phyloP scores from a whole-genome alignment of 1,140 invertebrate species.

The Whitmania pigra region DNA sequence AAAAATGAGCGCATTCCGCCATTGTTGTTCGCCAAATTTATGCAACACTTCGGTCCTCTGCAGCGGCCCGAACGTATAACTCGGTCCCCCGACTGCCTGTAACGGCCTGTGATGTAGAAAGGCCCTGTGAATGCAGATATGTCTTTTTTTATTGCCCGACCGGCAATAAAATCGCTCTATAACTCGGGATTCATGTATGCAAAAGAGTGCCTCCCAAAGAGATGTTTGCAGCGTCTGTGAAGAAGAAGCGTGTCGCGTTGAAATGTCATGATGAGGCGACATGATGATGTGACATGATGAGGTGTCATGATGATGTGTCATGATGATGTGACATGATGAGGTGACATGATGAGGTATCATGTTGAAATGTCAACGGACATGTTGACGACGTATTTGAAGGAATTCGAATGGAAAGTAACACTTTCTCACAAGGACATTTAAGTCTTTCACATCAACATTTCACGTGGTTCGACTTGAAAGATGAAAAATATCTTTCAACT shows the following conservation, averaged over 20 bases:
- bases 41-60: no score
- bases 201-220: not conserved
- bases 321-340: no score
- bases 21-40: no score
- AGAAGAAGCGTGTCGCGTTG: not conserved
- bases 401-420: not conserved
- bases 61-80: no score
- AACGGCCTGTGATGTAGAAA: no score
- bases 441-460: not conserved
- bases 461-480: not conserved
- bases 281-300: not conserved
- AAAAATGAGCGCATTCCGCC: no score
- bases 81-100: no score
- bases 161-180: no score
- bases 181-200: no score
- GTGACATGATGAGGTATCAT: not conserved
- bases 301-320: not conserved
- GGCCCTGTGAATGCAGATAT: no score
- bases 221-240: constrained; percentile 1
- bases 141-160: no score
- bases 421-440: not conserved
- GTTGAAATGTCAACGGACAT: no score
- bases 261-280: not conserved
- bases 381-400: not conserved
- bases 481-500: not conserved